phyloP scores from a whole-genome alignment of 1,140 invertebrate genomes.

The Orius laevigatus region DNA sequence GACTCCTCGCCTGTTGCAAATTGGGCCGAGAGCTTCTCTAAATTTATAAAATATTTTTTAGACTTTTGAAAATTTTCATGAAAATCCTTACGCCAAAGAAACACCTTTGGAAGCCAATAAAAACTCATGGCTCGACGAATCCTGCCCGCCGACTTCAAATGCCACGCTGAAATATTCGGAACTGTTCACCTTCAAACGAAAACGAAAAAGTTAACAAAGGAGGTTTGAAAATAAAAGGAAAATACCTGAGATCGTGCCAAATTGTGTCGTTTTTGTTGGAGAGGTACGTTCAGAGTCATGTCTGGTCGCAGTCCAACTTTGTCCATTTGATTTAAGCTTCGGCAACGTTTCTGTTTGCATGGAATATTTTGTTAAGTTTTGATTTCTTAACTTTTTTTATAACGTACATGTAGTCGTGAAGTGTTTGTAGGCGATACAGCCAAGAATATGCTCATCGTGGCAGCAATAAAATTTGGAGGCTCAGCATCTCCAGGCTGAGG shows the following conservation, averaged over 20 bases:
- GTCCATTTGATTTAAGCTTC: conserved; percentile 15
- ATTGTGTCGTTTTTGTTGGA: conserved; percentile 15
- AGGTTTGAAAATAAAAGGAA: neutral
- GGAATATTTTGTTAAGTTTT: neutral
- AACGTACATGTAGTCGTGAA: conserved; percentile 7
- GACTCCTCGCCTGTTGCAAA: conserved; percentile 41
- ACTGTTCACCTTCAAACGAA: conserved; percentile 38
- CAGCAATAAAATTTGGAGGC: conserved; percentile 9
- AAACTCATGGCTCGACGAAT: conserved; percentile 41
- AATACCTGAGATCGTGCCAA: conserved; percentile 14
- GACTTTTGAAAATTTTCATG: neutral
- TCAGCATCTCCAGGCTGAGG: conserved; percentile 13
- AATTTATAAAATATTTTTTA: conserved; percentile 13
- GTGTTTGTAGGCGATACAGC: conserved; percentile 10
- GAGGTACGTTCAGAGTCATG: conserved; percentile 11
- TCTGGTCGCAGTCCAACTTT: conserved; percentile 11
- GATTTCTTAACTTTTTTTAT: too few relatives aligned
- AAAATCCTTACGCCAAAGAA: conserved; percentile 44
- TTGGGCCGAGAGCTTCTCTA: conserved; percentile 35
- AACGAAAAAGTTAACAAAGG: neutral
- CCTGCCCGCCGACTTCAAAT: conserved; percentile 41
- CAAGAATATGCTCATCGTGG: conserved; percentile 15
- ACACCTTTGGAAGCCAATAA: conserved; percentile 48
- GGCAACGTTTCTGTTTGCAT: conserved; percentile 9
- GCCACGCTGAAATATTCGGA: conserved; percentile 59